These are phyloP conservation scores for Chaenodraco wilsoni DNA, from an alignment of 2,797 vertebrate genomes.

Conservation along the genomic window DNA sequence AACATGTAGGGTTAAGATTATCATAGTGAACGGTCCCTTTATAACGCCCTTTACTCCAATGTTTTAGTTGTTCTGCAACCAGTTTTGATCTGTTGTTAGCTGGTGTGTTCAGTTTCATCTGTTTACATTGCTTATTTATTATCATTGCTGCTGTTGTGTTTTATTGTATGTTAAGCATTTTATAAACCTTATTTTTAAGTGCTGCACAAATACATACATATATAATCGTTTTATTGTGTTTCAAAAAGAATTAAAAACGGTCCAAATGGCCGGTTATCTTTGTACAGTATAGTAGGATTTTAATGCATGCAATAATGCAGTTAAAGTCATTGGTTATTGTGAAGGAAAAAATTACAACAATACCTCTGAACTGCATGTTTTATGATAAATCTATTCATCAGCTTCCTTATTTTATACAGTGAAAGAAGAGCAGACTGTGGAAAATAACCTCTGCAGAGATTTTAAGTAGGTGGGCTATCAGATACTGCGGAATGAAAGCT, in stretches of 20 bases:
- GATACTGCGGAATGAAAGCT: slow-evolving; percentile 34
- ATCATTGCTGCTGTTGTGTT: too few species aligned
- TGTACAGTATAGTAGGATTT: background rate
- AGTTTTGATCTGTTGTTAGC: too few species aligned
- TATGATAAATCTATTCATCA: slow-evolving; percentile 23
- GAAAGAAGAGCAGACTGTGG: slow-evolving; percentile 13
- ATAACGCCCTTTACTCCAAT: background rate
- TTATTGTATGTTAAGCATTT: too few species aligned
- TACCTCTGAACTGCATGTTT: background rate
- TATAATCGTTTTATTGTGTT: background rate
- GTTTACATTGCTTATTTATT: too few species aligned
- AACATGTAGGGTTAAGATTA: background rate
- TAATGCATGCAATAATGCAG: background rate
- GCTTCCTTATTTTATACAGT: slow-evolving; percentile 1
- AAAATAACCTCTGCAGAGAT: slow-evolving; percentile 24
- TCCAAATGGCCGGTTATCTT: background rate
- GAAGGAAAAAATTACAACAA: background rate
- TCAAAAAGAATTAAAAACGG: background rate
- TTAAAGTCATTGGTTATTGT: background rate
- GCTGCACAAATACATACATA: too few species aligned
- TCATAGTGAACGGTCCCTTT: background rate
- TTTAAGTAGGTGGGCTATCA: slow-evolving; percentile 35
- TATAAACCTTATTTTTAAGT: too few species aligned
- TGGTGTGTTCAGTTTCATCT: too few species aligned
- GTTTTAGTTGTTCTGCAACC: too few species aligned